Percentiles rank a stretch among this genome's conserved stretches.
Evolutionary conservation across 2,113 vertebrate genomes (phyloP).

Genomic region (Pollimyrus isidori): DNA sequence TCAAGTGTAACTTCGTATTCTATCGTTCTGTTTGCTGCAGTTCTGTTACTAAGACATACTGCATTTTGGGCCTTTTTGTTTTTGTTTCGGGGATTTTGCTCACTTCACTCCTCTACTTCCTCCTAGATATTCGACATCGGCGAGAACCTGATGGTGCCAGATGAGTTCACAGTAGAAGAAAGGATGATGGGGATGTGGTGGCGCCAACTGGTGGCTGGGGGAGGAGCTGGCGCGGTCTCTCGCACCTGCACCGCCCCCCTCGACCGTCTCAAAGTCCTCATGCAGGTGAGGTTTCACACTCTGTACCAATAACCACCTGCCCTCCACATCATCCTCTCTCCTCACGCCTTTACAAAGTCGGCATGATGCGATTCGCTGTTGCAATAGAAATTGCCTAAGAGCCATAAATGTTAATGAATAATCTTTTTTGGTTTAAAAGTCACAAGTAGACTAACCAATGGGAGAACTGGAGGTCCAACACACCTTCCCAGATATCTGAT

Average conservation of each 20-base stretch:
- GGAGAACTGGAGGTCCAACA: fast-evolving
- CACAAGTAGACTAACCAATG: constrained; percentile 26
- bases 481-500: constrained; percentile 10
- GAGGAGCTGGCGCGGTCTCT: constrained; percentile 84
- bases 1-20: neutral
- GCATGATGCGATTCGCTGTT: neutral
- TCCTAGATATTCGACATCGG: constrained; percentile 90
- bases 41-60: neutral
- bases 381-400: constrained; percentile 21
- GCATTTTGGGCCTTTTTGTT: neutral
- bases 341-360: neutral
- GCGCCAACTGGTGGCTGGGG: constrained; percentile 91
- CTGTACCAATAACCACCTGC: neutral
- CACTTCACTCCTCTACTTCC: neutral
- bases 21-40: neutral
- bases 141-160: constrained; percentile 84
- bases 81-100: neutral
- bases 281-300: constrained; percentile 71
- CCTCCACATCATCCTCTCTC: neutral
- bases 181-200: constrained; percentile 91
- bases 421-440: constrained; percentile 7
- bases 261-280: constrained; percentile 90
- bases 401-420: constrained; percentile 40
- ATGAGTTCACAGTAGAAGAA: constrained; percentile 93
- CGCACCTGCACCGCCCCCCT: constrained; percentile 89